Percentiles rank a stretch among this genome's conserved stretches.
phyloP scores from a whole-genome alignment of 2,797 vertebrate species.

The Trachurus trachurus region DNA sequence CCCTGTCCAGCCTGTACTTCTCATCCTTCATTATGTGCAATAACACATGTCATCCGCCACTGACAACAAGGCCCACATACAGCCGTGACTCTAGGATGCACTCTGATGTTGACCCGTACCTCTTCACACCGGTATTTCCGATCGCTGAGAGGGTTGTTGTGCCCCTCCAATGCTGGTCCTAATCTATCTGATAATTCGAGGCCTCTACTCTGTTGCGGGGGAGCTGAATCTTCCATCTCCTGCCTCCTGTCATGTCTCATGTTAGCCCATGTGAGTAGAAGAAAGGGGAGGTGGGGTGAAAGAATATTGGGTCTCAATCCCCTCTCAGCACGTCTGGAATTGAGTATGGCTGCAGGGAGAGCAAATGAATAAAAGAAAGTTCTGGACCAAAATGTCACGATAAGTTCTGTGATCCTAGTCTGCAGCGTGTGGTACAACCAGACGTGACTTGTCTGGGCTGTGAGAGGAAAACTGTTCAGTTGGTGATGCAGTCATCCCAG shows the following conservation, averaged over 20 bases:
- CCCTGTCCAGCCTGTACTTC: conserved; percentile 11
- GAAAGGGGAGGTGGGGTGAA: not conserved
- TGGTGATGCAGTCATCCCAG: not conserved
- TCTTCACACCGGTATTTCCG: conserved; percentile 31
- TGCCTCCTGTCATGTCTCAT: conserved; percentile 42
- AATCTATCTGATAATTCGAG: conserved; percentile 57
- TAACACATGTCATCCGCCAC: conserved; percentile 43
- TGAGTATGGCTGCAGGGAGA: conserved; percentile 5
- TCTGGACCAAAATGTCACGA: not conserved
- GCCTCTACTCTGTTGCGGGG: conserved; percentile 24
- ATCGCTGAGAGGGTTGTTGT: conserved; percentile 39
- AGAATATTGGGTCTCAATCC: conserved; percentile 59
- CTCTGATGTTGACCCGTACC: conserved; percentile 41
- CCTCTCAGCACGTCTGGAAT: conserved; percentile 40
- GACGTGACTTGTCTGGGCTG: conserved; percentile 5
- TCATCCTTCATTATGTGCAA: conserved; percentile 32
- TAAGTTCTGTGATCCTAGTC: conserved; percentile 24
- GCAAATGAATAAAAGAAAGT: conserved; percentile 21
- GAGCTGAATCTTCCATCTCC: conserved; percentile 44
- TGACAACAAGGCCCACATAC: conserved; percentile 8
- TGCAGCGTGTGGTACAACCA: not conserved
- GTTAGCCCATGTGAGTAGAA: conserved; percentile 28
- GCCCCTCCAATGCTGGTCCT: conserved; percentile 27
- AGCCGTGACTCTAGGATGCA: conserved; percentile 20
- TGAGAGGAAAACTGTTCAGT: not conserved